phyloP scores from a whole-genome alignment of 2,888 invertebrate genomes.

The Cyaniris semiargus region DNA sequence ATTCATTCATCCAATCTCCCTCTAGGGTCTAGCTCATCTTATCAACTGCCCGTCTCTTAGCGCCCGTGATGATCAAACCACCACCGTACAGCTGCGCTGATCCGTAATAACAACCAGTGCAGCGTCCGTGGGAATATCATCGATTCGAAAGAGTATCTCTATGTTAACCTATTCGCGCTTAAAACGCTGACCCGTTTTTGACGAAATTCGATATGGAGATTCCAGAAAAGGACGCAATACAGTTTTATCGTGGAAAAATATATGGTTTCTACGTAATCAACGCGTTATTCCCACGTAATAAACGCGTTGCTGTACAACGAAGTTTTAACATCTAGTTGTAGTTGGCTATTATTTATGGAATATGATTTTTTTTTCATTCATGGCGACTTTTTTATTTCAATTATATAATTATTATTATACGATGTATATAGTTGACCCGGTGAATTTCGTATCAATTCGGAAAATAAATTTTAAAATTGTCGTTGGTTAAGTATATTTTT shows the following conservation, averaged over 20 bases:
- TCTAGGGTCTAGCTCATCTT: neutral
- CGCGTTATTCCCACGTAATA: neutral
- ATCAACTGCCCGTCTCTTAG: neutral
- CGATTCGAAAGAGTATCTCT: neutral
- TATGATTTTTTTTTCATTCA: too few relatives aligned
- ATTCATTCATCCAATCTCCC: neutral
- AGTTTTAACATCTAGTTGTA: too few relatives aligned
- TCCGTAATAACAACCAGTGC: too few relatives aligned
- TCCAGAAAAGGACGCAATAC: neutral
- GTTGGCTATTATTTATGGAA: too few relatives aligned
- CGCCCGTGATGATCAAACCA: neutral
- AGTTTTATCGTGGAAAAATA: neutral
- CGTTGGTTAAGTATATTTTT: too few relatives aligned
- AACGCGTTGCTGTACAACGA: neutral
- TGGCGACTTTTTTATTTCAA: too few relatives aligned
- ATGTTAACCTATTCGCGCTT: neutral
- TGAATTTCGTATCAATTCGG: too few relatives aligned
- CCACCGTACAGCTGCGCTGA: too few relatives aligned
- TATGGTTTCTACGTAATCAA: neutral
- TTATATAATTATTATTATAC: too few relatives aligned
- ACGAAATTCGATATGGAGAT: neutral
- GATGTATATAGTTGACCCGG: too few relatives aligned
- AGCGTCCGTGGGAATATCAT: too few relatives aligned
- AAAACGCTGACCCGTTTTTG: neutral
- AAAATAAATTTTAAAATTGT: too few relatives aligned